phyloP scores from a whole-genome alignment of 2,888 invertebrate genomes.

The Melitaea athalia region DNA sequence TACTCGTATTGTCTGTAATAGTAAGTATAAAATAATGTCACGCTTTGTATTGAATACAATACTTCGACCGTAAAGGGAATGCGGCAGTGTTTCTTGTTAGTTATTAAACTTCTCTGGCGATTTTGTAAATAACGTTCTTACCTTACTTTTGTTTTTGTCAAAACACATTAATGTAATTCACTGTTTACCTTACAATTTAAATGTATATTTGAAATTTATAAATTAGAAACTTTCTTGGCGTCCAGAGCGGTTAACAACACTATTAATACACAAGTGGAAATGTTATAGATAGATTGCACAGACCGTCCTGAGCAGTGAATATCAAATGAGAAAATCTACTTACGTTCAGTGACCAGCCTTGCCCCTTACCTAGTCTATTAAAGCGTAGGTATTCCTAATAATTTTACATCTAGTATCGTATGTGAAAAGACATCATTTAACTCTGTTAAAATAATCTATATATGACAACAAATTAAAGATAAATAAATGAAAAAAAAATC shows the following conservation, averaged over 20 bases:
- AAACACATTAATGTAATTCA: background rate
- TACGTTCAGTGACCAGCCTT: constrained; percentile 44
- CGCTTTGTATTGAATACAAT: constrained; percentile 20
- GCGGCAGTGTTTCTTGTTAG: constrained; percentile 26
- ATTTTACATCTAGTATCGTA: background rate
- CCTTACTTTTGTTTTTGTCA: constrained; percentile 1
- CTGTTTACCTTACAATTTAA: background rate
- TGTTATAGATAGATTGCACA: constrained; percentile 61
- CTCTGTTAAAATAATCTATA: background rate
- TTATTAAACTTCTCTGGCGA: constrained; percentile 6
- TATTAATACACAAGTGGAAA: constrained; percentile 59
- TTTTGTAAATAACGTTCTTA: constrained; percentile 8
- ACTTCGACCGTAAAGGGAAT: constrained; percentile 30
- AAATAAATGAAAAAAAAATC: too few species aligned
- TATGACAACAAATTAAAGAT: too few species aligned
- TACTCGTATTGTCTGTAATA: constrained; percentile 9
- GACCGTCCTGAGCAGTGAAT: constrained; percentile 62
- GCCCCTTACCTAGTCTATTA: constrained; percentile 25
- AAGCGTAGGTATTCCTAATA: constrained; percentile 22
- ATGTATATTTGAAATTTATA: background rate
- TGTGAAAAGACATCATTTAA: background rate
- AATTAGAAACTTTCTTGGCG: constrained; percentile 44
- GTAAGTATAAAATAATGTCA: constrained; percentile 27
- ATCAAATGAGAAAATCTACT: constrained; percentile 72
- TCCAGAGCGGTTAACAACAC: constrained; percentile 55